Base-by-base conservation (phyloP, 1,140 invertebrate genomes). In the Phortica variegata region DNA sequence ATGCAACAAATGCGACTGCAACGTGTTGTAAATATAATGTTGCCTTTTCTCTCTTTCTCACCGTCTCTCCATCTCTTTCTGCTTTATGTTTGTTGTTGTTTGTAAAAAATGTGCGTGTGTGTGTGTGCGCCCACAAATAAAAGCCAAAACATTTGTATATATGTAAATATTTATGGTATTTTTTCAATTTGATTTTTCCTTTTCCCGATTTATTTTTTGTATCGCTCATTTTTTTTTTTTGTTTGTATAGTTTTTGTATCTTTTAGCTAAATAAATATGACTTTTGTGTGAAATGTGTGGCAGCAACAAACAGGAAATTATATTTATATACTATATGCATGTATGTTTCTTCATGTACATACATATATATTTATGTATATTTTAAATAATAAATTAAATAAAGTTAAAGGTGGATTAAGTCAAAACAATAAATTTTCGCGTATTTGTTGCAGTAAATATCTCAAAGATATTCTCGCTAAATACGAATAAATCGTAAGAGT, bases 361-460 rank as follows among this genome's bases (percentile, higher is more conserved):
- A 26, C 23, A 26, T 5, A 10, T 6, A 26, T 6, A 6, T 26
- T 6, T 26, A 26, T 26, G 6, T 9, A n/a, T 34, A 34, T 40
- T 38, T 32, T 40, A 34, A 47, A 16, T 56, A 58, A 61, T 58
- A 62, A 65, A 65, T 65, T 60, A 56, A 65, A 63, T 60, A 47
- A 51, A 57, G 61, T 60, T 65, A 63, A 65, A 65, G 61, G 61
- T 65, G 61, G 61, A 65, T 65, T 65, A 65, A 65, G 61, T 63
- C 61, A 65, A 63, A 40, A 5, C 46, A 57, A 63, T 65, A 65
- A 65, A 65, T 65, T 56, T 26, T 19, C 7, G 32, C 29, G 29
- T 12, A 40, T 18, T n/a, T 52, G 47, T 42, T n/a, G 45, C 60
- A 49, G 37, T 62, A 62, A 62, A 62, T 56, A 42, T 60, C 53